A percentile compares a stretch with the other conserved stretches of the same genome.
Evolutionary conservation across 1,140 invertebrate genomes (phyloP).

Genomic region (Megalopta genalis): DNA sequence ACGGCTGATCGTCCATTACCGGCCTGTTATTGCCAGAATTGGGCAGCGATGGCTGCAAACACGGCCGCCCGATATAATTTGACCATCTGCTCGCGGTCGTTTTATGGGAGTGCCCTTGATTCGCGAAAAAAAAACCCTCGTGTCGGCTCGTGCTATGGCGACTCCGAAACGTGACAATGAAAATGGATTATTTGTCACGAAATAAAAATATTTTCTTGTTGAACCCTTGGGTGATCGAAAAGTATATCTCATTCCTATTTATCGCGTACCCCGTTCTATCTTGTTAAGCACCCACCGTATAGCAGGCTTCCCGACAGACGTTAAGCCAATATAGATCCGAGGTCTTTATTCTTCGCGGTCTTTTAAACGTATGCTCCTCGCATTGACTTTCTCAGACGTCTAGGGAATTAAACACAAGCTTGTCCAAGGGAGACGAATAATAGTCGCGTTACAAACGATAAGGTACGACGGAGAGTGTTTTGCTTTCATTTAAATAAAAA

Average conservation of each 20-base stretch:
- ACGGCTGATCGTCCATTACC: conserved; percentile 26
- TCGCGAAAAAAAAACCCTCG: background rate
- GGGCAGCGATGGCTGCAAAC: conserved; percentile 24
- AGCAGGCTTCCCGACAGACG: background rate
- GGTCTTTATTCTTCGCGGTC: background rate
- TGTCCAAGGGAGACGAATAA: background rate
- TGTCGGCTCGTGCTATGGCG: no score
- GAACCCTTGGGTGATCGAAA: no score
- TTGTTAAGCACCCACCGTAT: background rate
- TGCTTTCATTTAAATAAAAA: no score
- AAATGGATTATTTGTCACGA: no score
- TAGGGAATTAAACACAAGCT: background rate
- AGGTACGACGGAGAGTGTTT: no score
- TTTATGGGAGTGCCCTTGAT: conserved; percentile 27
- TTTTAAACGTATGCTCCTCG: background rate
- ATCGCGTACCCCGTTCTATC: background rate
- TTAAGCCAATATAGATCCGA: conserved; percentile 23
- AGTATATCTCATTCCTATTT: no score
- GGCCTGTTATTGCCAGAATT: conserved; percentile 29
- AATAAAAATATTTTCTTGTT: no score
- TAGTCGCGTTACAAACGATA: background rate
- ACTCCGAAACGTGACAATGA: background rate
- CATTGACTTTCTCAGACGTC: background rate
- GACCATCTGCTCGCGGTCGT: conserved; percentile 15
- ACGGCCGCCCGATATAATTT: conserved; percentile 14